A percentile compares a stretch with the other conserved stretches of the same genome.
phyloP scores from a whole-genome alignment of 2,113 vertebrate genomes.

The Opisthocomus hoazin region DNA sequence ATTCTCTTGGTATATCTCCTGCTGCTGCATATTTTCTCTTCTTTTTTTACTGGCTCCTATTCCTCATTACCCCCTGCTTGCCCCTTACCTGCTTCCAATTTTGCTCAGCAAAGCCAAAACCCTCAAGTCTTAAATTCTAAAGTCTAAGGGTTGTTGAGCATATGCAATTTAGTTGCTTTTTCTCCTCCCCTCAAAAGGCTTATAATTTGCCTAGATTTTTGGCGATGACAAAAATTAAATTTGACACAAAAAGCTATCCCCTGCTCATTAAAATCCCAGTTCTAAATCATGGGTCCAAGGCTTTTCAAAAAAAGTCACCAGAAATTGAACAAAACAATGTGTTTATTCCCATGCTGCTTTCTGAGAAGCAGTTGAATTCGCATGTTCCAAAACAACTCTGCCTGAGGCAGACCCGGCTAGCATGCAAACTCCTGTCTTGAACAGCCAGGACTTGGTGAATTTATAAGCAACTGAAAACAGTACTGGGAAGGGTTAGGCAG shows the following conservation, averaged over 20 bases:
- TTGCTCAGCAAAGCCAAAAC: neutral
- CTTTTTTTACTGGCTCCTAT: neutral
- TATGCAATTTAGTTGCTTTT: constrained; percentile 26
- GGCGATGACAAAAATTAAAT: constrained; percentile 48
- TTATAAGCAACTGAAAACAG: constrained; percentile 32
- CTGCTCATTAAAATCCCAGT: constrained; percentile 11
- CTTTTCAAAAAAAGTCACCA: constrained; percentile 1
- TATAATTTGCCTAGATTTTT: constrained; percentile 28
- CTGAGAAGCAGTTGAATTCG: constrained; percentile 53
- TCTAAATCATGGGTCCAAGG: constrained; percentile 15
- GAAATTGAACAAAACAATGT: constrained; percentile 58
- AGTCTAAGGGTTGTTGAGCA: constrained; percentile 33
- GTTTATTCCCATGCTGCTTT: constrained; percentile 61
- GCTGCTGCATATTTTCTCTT: neutral
- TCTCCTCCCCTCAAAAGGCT: constrained; percentile 15
- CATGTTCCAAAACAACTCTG: constrained; percentile 57
- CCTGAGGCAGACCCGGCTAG: constrained; percentile 18
- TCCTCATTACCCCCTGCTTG: neutral
- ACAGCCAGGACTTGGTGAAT: neutral
- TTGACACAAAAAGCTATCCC: constrained; percentile 27
- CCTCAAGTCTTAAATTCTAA: neutral
- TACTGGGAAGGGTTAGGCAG: neutral
- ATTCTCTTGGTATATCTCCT: neutral
- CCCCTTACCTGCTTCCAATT: constrained; percentile 24
- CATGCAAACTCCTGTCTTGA: constrained; percentile 19